These are phyloP conservation scores for Oceanites oceanicus DNA, from an alignment of 2,113 vertebrate genomes.

Conservation along the genomic window DNA sequence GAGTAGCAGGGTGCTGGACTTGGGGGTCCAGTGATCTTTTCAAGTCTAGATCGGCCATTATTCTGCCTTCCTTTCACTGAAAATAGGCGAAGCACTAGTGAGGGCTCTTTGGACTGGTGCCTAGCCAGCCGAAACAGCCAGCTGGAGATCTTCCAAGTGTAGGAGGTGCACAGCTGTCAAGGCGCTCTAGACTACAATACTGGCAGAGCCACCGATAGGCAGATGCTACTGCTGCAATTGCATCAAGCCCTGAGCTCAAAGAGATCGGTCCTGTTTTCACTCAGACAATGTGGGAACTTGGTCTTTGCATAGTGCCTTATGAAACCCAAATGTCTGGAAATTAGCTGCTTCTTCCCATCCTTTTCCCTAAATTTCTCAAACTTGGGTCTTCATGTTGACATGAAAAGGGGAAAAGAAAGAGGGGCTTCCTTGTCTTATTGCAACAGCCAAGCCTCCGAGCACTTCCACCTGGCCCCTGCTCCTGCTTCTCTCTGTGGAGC, in stretches of 20 bases:
- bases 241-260: slow-evolving; percentile 7
- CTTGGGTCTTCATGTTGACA: neutral
- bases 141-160: slow-evolving; percentile 46
- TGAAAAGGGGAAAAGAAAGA: neutral
- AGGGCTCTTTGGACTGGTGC: neutral
- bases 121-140: neutral
- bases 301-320: neutral
- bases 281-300: slow-evolving; percentile 39
- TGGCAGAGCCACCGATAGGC: slow-evolving; percentile 35
- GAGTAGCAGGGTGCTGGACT: neutral
- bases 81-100: neutral
- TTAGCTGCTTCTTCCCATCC: neutral
- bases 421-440: neutral
- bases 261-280: neutral
- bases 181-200: slow-evolving; percentile 28
- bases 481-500: neutral
- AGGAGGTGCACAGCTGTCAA: slow-evolving; percentile 57
- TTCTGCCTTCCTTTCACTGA: slow-evolving; percentile 5
- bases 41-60: neutral
- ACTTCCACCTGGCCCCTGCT: neutral
- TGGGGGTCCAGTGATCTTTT: neutral
- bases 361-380: neutral
- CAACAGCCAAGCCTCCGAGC: neutral
- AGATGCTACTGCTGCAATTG: slow-evolving; percentile 47
- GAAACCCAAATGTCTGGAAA: slow-evolving; percentile 29